Percentiles rank a stretch among this genome's conserved stretches.
Conservation (phyloP, 2,797 vertebrate genomes). For the Cyprinella venusta region DNA sequence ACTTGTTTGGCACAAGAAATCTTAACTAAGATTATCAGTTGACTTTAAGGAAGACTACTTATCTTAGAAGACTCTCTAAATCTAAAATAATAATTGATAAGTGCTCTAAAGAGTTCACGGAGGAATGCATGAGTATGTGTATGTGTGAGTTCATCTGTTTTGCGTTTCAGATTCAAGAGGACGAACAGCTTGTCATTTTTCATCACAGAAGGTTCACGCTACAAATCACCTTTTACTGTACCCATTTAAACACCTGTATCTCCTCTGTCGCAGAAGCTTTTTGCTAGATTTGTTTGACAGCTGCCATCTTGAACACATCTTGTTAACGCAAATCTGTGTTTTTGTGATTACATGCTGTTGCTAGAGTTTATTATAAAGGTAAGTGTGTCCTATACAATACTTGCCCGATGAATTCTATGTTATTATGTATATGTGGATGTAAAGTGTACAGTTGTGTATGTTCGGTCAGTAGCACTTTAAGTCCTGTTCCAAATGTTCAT, state of each 20-base stretch:
- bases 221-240: not conserved
- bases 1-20: not conserved
- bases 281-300: not conserved
- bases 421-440: too few relatives aligned
- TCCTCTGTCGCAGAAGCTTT: not conserved
- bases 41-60: not conserved
- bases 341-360: not conserved
- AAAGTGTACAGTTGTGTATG: not conserved
- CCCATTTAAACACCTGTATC: not conserved
- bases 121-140: not conserved
- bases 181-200: not conserved
- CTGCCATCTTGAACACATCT: not conserved
- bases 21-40: not conserved
- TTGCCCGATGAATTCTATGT: not conserved
- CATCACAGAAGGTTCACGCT: not conserved
- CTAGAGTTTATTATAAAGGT: not conserved
- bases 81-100: not conserved
- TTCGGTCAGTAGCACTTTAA: not conserved
- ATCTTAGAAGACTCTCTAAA: not conserved
- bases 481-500: too few relatives aligned
- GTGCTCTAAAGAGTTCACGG: not conserved
- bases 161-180: not conserved
- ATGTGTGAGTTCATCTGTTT: not conserved
- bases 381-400: not conserved
- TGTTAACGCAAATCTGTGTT: not conserved